Base-by-base conservation (phyloP, 2,797 vertebrate genomes). In the Darevskia mixta region DNA sequence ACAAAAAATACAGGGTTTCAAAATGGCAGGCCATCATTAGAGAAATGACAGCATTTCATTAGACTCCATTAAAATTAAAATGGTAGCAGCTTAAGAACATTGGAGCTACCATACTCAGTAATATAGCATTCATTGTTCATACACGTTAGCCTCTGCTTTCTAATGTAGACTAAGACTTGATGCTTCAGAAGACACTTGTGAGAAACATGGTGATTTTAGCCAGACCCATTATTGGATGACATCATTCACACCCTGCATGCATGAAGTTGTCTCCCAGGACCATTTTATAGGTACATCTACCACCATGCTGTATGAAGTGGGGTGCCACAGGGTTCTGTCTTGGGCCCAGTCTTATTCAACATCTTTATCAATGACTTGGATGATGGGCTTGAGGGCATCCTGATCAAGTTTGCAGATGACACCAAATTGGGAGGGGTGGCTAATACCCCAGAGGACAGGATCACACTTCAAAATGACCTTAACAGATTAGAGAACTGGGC, bases 11-110 rank as follows among this genome's bases (percentile, higher is more conserved):
- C n/a, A 35, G 82, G 20, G 8, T 72, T 73, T 83, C 66, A 83
- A 55, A 72, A 49, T 72, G 69, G 82, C 67, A 72, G 29, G n/a
- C 32, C 2, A 35, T 81, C 61, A 41, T 81, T 88, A 90, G 5
- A 41, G 64, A 45, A 75, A 87, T 67, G 15, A 87, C 25, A 32
- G 49, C 20, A 80, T 25, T 72, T 91, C 49, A 76, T 87, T 92
- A 79, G 85, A 75, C 61, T 78, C 81, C 15, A 27, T n/a, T 78
- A 18, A 18, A 82, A 78, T 91, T 82, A 58, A 67, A 85, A 43
- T 17, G 15, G 35, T 3, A 85, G 35, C 8, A 41, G 25, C 17
- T 64, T 64, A n/a, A 85, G 38, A 41, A 64, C 64, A 76, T 9
- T 64, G 45, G 41, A 72, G 20, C 13, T 61, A 38, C 32, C n/a